These are phyloP conservation scores for Anaspis maculata DNA, from an alignment of 2,888 invertebrate genomes.

Conservation along the genomic window DNA sequence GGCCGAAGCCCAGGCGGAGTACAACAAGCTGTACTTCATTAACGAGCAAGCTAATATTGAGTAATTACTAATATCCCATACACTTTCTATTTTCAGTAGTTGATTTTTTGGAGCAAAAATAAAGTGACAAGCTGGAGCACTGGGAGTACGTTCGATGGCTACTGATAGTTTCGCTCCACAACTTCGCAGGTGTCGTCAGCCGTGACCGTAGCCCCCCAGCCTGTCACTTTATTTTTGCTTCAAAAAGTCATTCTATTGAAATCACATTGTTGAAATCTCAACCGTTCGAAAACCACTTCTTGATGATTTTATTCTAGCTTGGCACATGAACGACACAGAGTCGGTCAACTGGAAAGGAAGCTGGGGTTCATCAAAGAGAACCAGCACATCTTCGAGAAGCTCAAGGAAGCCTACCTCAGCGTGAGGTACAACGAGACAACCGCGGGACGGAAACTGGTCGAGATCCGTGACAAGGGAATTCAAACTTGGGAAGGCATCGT, in stretches of 20 bases:
- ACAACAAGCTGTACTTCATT: conserved; percentile 22
- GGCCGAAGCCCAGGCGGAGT: conserved; percentile 20
- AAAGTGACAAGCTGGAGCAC: too few species aligned
- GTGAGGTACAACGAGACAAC: conserved; percentile 32
- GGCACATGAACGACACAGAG: conserved; percentile 23
- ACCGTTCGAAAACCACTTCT: neutral
- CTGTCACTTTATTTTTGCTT: too few species aligned
- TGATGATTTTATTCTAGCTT: conserved; percentile 19
- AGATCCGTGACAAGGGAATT: conserved; percentile 28
- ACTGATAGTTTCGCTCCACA: too few species aligned
- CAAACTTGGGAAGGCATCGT: conserved; percentile 33
- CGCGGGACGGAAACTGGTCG: conserved; percentile 26
- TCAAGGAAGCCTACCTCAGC: conserved; percentile 33
- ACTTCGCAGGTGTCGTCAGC: too few species aligned
- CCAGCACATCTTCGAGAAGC: conserved; percentile 30
- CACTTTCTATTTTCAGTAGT: too few species aligned
- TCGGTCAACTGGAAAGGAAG: conserved; percentile 29
- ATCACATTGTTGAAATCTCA: neutral
- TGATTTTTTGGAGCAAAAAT: conserved; percentile 2
- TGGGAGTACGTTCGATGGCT: too few species aligned
- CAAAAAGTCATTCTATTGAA: too few species aligned
- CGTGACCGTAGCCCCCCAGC: too few species aligned
- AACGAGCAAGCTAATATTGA: conserved; percentile 23
- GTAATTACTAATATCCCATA: conserved; percentile 12
- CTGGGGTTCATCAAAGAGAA: conserved; percentile 34